Conservation (phyloP, 1,140 invertebrate genomes). For the Neodiprion virginianus region DNA sequence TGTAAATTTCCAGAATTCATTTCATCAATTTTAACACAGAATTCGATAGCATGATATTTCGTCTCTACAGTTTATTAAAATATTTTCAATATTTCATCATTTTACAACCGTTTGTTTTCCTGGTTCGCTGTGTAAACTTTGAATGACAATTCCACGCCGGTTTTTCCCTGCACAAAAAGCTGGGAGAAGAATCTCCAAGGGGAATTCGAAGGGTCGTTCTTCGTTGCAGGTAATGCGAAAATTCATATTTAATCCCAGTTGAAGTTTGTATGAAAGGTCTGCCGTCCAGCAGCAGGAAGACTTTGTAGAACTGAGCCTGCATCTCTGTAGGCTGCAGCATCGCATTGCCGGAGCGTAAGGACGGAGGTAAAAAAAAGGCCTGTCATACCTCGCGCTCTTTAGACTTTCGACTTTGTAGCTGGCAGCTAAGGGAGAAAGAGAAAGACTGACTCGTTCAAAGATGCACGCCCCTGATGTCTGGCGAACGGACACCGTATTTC, state of each 20-base stretch:
- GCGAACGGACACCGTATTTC: not conserved
- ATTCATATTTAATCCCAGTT: slow-evolving; percentile 58
- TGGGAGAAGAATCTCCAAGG: no score
- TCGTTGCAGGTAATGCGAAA: slow-evolving; percentile 54
- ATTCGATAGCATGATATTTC: no score
- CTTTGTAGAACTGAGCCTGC: slow-evolving; percentile 17
- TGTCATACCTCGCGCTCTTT: not conserved
- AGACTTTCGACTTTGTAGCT: not conserved
- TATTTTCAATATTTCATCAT: no score
- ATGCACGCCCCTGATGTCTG: slow-evolving; percentile 38
- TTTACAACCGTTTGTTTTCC: no score
- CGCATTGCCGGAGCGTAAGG: slow-evolving; percentile 32
- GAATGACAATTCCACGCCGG: no score
- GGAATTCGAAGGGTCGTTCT: slow-evolving; percentile 12
- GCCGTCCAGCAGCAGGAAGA: slow-evolving; percentile 44
- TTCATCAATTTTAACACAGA: no score
- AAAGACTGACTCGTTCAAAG: slow-evolving; percentile 17
- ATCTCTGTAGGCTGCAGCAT: slow-evolving; percentile 9
- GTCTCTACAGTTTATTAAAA: no score
- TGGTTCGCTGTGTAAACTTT: no score
- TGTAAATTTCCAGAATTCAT: no score
- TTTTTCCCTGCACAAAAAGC: no score
- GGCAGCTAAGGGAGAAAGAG: not conserved
- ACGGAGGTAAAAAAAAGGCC: slow-evolving; percentile 2
- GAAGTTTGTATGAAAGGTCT: slow-evolving; percentile 47